Percentiles rank a stretch among this genome's conserved stretches.
These are phyloP conservation scores for Burhinus oedicnemus DNA, from an alignment of 2,113 vertebrate genomes.

Conservation along the genomic window DNA sequence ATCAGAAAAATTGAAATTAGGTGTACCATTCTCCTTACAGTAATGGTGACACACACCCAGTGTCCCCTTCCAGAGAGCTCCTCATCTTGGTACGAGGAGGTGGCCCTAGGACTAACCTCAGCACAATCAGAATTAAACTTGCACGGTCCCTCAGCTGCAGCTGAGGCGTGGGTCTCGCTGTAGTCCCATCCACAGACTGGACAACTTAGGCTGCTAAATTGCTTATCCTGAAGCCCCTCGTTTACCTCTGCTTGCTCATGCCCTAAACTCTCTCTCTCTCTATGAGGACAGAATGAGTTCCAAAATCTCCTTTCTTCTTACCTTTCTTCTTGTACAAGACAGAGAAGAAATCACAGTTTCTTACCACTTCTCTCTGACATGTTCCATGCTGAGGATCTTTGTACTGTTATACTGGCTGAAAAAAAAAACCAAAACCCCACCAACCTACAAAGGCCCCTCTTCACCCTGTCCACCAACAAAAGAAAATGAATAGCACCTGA, in stretches of 20 bases:
- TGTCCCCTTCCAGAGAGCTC: not conserved
- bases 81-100: rapidly evolving
- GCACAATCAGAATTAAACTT: not conserved
- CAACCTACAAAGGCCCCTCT: not conserved
- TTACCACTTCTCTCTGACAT: not conserved
- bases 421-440: too few species aligned
- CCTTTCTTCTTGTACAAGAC: not conserved
- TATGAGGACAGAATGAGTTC: not conserved
- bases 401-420: not conserved
- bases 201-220: not conserved
- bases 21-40: not conserved
- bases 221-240: not conserved
- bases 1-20: not conserved
- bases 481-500: not conserved
- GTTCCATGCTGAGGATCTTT: not conserved
- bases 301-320: not conserved
- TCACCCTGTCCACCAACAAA: not conserved
- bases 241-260: not conserved
- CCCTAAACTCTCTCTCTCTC: not conserved
- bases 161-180: not conserved
- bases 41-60: not conserved
- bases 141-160: rapidly evolving
- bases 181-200: not conserved
- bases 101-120: not conserved
- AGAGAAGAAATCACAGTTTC: not conserved